Percentiles rank a stretch among this genome's conserved stretches.
These are phyloP conservation scores for Pangasianodon gigas DNA, from an alignment of 2,113 vertebrate genomes.

Conservation along the genomic window DNA sequence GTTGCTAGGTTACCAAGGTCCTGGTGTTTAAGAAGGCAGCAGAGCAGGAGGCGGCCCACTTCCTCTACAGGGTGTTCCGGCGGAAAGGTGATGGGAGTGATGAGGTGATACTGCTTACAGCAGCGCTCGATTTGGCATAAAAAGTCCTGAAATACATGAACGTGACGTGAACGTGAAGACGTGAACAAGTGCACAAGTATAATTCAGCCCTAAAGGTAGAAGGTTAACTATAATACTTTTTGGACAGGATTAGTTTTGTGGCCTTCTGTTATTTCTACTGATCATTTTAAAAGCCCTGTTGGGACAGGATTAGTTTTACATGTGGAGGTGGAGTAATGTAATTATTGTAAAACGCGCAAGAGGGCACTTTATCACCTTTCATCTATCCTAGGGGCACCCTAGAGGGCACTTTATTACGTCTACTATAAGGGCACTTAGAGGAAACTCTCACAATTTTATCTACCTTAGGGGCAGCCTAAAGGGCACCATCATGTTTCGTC, in stretches of 20 bases:
- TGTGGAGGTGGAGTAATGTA: background rate
- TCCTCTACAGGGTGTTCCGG: slow-evolving; percentile 97
- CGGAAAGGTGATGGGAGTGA: slow-evolving; percentile 94
- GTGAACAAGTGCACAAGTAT: background rate
- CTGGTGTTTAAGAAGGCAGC: slow-evolving; percentile 96
- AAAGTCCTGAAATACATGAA: slow-evolving; percentile 83
- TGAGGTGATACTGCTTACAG: slow-evolving; percentile 95
- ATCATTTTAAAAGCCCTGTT: background rate
- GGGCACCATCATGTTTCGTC: too few species aligned
- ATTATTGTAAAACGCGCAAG: background rate
- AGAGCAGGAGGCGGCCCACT: slow-evolving; percentile 92
- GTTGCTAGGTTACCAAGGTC: slow-evolving; percentile 86
- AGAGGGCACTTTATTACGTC: background rate
- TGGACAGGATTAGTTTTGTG: background rate
- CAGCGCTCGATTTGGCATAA: slow-evolving; percentile 96
- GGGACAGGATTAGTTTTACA: background rate
- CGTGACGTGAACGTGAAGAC: background rate
- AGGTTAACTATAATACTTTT: background rate
- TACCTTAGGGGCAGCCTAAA: background rate
- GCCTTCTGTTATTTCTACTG: background rate
- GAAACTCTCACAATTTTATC: background rate
- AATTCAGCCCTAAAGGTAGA: background rate
- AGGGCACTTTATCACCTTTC: background rate
- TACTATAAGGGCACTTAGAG: background rate
- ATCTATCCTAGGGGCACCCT: background rate